phyloP scores from a whole-genome alignment of 1,140 invertebrate species.

The Macrocentrus cingulum region DNA sequence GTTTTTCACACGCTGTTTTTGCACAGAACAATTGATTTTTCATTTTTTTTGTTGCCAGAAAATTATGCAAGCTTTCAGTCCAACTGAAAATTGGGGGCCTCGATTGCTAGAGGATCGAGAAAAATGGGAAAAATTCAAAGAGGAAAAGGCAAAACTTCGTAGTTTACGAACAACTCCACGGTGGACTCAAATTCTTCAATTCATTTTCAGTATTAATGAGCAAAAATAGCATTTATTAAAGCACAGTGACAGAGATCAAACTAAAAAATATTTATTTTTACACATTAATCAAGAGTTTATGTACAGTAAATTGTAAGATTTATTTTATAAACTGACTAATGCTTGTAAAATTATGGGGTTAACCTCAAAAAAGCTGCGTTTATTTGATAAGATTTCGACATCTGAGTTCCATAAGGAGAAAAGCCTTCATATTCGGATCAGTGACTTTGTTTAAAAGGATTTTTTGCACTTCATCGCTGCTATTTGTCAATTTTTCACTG shows the following conservation, averaged over 20 bases:
- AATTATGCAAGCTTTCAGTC: conserved; percentile 19
- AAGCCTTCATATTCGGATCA: conserved; percentile 82
- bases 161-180: conserved; percentile 11
- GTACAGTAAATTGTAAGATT: neutral
- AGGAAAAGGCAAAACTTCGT: conserved; percentile 23
- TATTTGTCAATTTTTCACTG: conserved; percentile 67
- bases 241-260: neutral
- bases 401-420: conserved; percentile 74
- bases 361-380: neutral
- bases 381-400: conserved; percentile 43
- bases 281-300: neutral
- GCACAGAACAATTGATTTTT: conserved; percentile 7
- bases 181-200: conserved; percentile 22
- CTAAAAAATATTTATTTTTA: neutral
- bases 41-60: conserved; percentile 22
- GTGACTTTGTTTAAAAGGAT: conserved; percentile 75
- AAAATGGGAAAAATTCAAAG: conserved; percentile 55
- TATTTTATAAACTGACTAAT: no score
- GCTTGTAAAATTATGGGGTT: no score
- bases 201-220: conserved; percentile 15
- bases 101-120: conserved; percentile 47
- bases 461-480: conserved; percentile 67
- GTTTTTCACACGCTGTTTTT: no score
- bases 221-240: conserved; percentile 4
- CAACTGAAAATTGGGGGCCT: conserved; percentile 26